Conservation (phyloP, 2,113 vertebrate species). For the Sialia sialis region DNA sequence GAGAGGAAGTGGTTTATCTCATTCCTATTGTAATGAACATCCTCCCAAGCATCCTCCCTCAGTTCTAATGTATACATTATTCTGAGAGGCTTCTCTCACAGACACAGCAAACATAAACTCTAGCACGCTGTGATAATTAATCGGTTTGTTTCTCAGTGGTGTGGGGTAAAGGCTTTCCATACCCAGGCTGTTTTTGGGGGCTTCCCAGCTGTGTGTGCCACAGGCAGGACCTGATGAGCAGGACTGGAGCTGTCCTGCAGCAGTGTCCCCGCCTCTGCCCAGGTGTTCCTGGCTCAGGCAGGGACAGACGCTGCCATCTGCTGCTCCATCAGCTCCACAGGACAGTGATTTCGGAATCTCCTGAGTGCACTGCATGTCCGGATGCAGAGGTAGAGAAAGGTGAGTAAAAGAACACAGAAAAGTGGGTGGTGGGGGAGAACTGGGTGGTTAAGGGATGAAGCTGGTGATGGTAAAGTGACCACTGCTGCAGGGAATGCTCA, state of each 20-base stretch:
- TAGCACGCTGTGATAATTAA: not conserved
- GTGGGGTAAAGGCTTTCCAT: not conserved
- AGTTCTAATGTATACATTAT: not conserved
- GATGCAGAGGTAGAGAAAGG: not conserved
- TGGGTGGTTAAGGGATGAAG: not conserved
- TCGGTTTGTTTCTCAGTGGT: not conserved
- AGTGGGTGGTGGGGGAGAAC: not conserved
- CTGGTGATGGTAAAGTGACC: not conserved
- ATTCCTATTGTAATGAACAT: not conserved
- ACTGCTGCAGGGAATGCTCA: not conserved
- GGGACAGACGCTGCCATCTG: not conserved
- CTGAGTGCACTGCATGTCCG: not conserved
- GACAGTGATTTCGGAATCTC: not conserved
- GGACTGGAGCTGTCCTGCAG: not conserved
- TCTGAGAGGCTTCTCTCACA: not conserved
- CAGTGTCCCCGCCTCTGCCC: not conserved
- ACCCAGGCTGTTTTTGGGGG: not conserved
- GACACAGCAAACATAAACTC: not conserved
- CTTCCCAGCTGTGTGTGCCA: not conserved
- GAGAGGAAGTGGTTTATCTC: conserved; percentile 21
- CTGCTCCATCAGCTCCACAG: not conserved
- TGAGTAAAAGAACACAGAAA: not conserved
- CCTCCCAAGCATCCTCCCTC: not conserved
- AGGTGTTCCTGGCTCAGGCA: not conserved
- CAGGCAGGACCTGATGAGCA: not conserved